These are phyloP conservation scores for Erithacus rubecula DNA, from an alignment of 2,797 vertebrate genomes.

Conservation along the genomic window DNA sequence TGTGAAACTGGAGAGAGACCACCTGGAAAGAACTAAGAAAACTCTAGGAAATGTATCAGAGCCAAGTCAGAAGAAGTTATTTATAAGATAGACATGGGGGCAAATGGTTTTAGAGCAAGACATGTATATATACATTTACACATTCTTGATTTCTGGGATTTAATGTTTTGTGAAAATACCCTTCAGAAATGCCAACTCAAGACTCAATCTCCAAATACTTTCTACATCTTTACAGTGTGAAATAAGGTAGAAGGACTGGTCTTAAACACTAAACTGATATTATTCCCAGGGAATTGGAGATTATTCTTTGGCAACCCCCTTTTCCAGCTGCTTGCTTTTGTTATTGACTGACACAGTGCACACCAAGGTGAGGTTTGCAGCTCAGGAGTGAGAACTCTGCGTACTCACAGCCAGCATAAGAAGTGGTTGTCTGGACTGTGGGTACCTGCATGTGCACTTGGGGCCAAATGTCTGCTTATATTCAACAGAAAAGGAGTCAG, in stretches of 20 bases:
- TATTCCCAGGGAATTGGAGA: not conserved
- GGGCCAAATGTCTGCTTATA: not conserved
- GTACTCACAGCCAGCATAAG: not conserved
- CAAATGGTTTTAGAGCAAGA: not conserved
- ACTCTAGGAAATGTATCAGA: not conserved
- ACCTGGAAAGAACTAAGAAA: not conserved
- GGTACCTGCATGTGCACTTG: not conserved
- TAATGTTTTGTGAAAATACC: not conserved
- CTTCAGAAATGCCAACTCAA: not conserved
- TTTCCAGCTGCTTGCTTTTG: not conserved
- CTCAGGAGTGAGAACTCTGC: not conserved
- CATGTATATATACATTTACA: not conserved
- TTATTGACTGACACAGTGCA: fast-evolving
- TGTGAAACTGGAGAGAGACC: not conserved
- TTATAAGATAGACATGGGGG: not conserved
- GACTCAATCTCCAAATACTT: not conserved
- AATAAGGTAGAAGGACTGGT: not conserved
- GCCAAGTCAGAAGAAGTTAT: not conserved
- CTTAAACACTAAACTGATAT: not conserved
- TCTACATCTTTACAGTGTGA: fast-evolving
- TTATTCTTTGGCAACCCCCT: not conserved
- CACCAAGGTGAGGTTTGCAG: not conserved
- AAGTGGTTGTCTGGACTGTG: not conserved
- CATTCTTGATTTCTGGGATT: not conserved
- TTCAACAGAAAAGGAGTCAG: not conserved